These are phyloP conservation scores for Calcarius lapponicus DNA, from an alignment of 2,797 vertebrate genomes.

Conservation along the genomic window DNA sequence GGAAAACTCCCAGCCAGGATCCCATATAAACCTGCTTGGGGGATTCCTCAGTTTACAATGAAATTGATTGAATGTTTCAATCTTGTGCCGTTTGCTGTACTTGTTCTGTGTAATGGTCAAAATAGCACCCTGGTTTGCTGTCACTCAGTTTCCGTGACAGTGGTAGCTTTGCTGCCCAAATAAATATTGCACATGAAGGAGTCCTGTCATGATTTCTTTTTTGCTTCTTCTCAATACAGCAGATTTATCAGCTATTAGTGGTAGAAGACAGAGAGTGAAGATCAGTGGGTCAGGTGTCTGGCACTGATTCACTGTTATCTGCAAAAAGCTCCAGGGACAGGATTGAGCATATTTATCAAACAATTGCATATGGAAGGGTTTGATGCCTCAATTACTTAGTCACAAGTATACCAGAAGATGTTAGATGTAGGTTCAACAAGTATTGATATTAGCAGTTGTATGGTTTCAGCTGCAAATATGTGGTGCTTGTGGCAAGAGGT, in stretches of 20 bases:
- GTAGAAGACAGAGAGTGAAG: neutral
- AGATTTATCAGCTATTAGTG: neutral
- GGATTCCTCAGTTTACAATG: neutral
- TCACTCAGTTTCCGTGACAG: neutral
- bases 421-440: neutral
- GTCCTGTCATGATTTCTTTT: neutral
- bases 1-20: neutral
- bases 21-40: neutral
- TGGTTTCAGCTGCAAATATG: neutral
- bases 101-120: neutral
- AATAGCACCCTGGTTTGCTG: neutral
- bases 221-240: neutral
- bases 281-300: neutral
- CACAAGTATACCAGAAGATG: neutral
- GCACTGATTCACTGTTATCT: neutral
- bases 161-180: neutral
- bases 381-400: neutral
- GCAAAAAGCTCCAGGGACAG: neutral
- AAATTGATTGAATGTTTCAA: neutral
- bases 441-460: neutral
- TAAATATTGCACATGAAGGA: slow-evolving; percentile 4
- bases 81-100: neutral
- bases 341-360: slow-evolving; percentile 20
- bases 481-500: neutral
- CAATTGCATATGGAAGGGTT: neutral